These are phyloP conservation scores for Papilio elwesi DNA, from an alignment of 2,888 invertebrate species.

Conservation along the genomic window DNA sequence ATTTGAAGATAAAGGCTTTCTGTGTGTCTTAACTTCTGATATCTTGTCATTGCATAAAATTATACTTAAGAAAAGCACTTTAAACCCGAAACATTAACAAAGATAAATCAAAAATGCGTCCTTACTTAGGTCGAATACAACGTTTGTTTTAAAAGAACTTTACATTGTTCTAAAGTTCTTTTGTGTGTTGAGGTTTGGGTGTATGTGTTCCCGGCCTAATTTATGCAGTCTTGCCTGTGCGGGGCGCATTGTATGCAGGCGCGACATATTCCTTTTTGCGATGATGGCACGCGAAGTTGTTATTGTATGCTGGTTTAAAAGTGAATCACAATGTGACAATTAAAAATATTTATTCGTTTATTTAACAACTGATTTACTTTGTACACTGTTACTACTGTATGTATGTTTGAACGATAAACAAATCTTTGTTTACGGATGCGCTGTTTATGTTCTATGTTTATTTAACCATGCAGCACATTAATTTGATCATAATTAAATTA, in stretches of 20 bases:
- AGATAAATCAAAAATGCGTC: not conserved
- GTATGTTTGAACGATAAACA: not conserved
- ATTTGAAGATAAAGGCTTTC: too few relatives aligned
- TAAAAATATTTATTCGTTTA: slow-evolving; percentile 16
- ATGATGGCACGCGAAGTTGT: slow-evolving; percentile 20
- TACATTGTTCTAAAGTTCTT: slow-evolving; percentile 21
- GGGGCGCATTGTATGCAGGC: slow-evolving; percentile 8
- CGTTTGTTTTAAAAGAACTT: slow-evolving; percentile 15
- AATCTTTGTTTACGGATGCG: not conserved
- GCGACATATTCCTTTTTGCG: slow-evolving; percentile 7
- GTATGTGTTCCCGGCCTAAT: slow-evolving; percentile 18
- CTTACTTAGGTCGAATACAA: slow-evolving; percentile 8
- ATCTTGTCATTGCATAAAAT: too few relatives aligned
- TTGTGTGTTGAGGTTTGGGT: slow-evolving; percentile 14
- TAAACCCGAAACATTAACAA: not conserved
- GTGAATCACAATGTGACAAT: slow-evolving; percentile 15
- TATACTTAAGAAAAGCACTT: not conserved
- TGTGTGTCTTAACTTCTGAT: too few relatives aligned
- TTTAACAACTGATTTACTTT: not conserved
- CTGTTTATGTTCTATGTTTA: not conserved
- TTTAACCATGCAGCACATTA: too few relatives aligned
- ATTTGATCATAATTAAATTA: too few relatives aligned
- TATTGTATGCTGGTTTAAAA: slow-evolving; percentile 13
- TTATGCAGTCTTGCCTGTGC: slow-evolving; percentile 20
- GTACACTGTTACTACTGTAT: not conserved